Base-by-base conservation (phyloP, 2,113 vertebrate genomes). In the Istiophorus platypterus region DNA sequence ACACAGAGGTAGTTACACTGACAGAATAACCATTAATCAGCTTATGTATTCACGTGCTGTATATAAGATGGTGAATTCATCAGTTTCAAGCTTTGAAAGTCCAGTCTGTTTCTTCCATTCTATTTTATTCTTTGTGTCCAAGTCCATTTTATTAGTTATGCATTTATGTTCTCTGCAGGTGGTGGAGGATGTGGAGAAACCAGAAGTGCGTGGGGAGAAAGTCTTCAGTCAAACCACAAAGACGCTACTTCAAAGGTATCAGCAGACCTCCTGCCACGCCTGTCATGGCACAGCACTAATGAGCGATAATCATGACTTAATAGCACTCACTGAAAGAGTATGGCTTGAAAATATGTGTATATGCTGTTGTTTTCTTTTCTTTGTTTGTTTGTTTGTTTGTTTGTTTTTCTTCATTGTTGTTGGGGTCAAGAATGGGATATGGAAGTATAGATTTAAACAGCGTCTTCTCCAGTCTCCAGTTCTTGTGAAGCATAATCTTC, bases 161-260 rank as follows among this genome's bases (percentile, higher is more conserved):
- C 37, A 13, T 83, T 81, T 10, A 15, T 88, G 37, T 76, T 80
- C 61, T 14, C 85, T 62, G 34, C 78, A 95, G 93, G 88, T 91
- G 72, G 67, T 47, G n/a, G 82, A 89, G 6, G 56, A 74, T 29
- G 75, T 47, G 31, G 87, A 92, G 64, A 45, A 81, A 22, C 18
- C 81, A 31, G 88, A 93, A 72, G 90, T 96, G 64, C 82, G 84
- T 31, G 95, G 94, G 61, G 94, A 95, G 65, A 95, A 96, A 85
- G 92, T 76, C 37, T 96, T 96, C 87, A 95, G 95, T 81, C 70
- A 95, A 76, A 95, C 95, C 67, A 92, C 95, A 49, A 92, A 94
- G 83, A 85, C 81, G 0, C 89, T 96, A 65, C 84, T 94, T 83
- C 89, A 95, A 81, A 95, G 94, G 95, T 96, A 93, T 39, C 34